Conservation (phyloP, 2,113 vertebrate species). For the Lonchura striata region DNA sequence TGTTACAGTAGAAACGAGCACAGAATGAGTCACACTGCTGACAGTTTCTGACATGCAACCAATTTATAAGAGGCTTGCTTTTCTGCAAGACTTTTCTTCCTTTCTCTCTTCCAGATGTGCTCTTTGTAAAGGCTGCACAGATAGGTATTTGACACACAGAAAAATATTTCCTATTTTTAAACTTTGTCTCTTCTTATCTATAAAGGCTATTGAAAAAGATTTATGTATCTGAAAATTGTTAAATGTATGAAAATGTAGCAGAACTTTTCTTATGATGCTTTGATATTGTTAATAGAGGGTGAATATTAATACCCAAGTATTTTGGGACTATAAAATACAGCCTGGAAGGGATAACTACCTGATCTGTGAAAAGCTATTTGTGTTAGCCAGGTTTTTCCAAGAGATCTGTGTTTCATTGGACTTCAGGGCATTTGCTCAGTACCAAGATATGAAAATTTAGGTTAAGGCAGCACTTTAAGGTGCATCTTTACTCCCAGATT, state of each 20-base stretch:
- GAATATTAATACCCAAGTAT: neutral
- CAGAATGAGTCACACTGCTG: neutral
- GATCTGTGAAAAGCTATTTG: neutral
- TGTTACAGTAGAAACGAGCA: neutral
- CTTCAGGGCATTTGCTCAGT: neutral
- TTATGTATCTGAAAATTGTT: neutral
- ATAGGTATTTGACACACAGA: neutral
- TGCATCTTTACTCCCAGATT: neutral
- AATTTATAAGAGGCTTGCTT: neutral
- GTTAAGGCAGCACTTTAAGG: neutral
- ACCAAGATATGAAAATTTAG: neutral
- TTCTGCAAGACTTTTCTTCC: neutral
- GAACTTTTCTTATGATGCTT: neutral
- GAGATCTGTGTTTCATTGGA: neutral
- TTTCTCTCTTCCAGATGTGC: neutral
- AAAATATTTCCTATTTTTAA: neutral
- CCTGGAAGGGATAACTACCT: neutral
- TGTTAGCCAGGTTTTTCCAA: neutral
- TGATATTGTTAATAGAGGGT: neutral
- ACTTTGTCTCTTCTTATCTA: neutral
- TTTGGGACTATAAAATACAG: neutral
- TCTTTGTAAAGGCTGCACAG: neutral
- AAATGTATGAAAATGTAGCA: neutral
- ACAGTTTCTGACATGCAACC: neutral
- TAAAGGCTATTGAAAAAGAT: neutral